A percentile compares a stretch with the other conserved stretches of the same genome.
These are phyloP conservation scores for Lasioglossum villosulum DNA, from an alignment of 2,888 invertebrate species.

Conservation along the genomic window DNA sequence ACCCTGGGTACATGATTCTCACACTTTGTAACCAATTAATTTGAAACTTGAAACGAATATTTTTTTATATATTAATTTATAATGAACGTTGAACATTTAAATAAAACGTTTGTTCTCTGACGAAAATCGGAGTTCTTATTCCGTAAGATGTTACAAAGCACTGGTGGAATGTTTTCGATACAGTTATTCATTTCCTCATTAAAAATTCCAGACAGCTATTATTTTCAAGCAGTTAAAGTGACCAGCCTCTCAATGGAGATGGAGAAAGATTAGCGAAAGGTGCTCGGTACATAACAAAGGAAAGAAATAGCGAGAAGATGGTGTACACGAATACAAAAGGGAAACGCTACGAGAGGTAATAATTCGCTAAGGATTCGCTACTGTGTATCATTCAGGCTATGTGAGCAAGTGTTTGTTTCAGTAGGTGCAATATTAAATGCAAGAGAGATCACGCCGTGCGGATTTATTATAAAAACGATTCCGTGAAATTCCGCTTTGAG, in stretches of 20 bases:
- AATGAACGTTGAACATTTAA: not conserved
- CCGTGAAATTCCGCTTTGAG: slow-evolving; percentile 47
- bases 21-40: not conserved
- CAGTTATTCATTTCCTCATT: not conserved
- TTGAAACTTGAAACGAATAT: not conserved
- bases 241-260: not conserved
- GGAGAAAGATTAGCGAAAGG: not conserved
- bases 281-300: not conserved
- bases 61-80: not conserved
- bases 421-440: slow-evolving; percentile 28
- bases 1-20: not conserved
- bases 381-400: not conserved
- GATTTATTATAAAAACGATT: slow-evolving; percentile 53
- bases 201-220: not conserved
- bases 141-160: not conserved
- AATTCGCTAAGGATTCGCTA: slow-evolving; percentile 8
- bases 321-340: not conserved
- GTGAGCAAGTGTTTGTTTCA: slow-evolving; percentile 20
- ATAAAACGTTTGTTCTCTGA: not conserved
- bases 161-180: not conserved
- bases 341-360: not conserved
- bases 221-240: not conserved
- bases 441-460: slow-evolving; percentile 36
- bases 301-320: not conserved
- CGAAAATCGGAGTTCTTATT: not conserved